Base-by-base conservation (phyloP, 2,888 invertebrate species). In the Campoplex nolae region DNA sequence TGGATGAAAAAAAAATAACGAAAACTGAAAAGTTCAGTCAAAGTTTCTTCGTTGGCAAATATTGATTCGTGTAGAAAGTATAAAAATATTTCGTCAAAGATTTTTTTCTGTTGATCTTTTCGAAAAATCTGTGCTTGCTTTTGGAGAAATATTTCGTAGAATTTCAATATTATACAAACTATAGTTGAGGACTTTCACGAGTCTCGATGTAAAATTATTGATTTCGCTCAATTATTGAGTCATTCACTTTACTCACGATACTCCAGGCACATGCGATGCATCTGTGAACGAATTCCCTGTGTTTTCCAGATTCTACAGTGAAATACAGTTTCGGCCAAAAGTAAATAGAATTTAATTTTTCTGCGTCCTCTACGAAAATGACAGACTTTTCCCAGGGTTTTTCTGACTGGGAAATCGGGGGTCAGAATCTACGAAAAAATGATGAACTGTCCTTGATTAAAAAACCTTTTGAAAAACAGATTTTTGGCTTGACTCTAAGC, bases 211-310 rank as follows among this genome's bases (percentile, higher is more conserved):
- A n/a, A 42, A 68, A 68, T 42, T 42, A 71, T 51, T 32, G 28
- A 51, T 71, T 51, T 23, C 51, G 18, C 48, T 71, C 71, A 51
- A 51, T 51, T 51, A 71, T 71, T 71, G 32, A 71, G 51, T 71
- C 38, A 51, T 51, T 51, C 71, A 71, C 70, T 70, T 38, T 11
- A 51, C 51, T 35, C 54, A 71, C 71, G 32, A 71, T 51, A 16
- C 13, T 23, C 71, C 48, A 51, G 18, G 48, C 32, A 32, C 48
- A 56, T 74, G 38, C 38, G 6, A 38, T 18, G 54, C 28, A 48
- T 16, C 8, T 32, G 48, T 32, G 18, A 18, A 48, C 48, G 13
- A 51, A 71, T 71, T 71, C 28, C 32, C 51, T 28, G 48, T 28
- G 32, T 18, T 48, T 48, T 18, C 18, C 45, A 3, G 38, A 51